Evolutionary conservation across 1,140 invertebrate genomes (phyloP).

Genomic region (Camponotus vicinus): DNA sequence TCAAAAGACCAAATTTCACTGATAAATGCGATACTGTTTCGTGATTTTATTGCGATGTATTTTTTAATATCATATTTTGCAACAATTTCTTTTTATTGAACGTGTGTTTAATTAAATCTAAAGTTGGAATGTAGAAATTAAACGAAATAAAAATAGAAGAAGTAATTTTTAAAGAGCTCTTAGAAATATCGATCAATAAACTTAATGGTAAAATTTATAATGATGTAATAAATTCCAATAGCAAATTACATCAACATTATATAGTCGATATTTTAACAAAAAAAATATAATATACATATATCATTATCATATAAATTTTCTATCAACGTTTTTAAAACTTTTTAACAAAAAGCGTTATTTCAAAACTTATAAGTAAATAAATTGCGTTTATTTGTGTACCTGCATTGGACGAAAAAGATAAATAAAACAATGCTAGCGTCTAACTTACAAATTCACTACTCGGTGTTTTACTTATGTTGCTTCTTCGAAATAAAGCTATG

Average conservation of each 20-base stretch:
- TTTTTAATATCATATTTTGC: not conserved
- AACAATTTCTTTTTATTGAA: not conserved
- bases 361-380: not conserved
- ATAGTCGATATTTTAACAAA: not conserved
- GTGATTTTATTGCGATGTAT: not conserved
- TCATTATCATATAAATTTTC: not conserved
- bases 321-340: not conserved
- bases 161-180: not conserved
- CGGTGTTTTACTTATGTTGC: not conserved
- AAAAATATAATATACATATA: not conserved
- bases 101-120: not conserved
- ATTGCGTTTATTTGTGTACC: not conserved
- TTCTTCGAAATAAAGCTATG: not conserved
- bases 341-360: not conserved
- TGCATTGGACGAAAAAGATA: not conserved
- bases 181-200: not conserved
- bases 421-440: not conserved
- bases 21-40: constrained; percentile 22
- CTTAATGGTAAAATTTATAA: not conserved
- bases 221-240: not conserved
- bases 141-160: not conserved
- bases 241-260: not conserved
- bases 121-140: not conserved
- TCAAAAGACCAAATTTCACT: not conserved
- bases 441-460: not conserved